Percentiles rank a stretch among this genome's conserved stretches.
Evolutionary conservation across 2,113 vertebrate species (phyloP).

Genomic region (Epinephelus cyanopodus): DNA sequence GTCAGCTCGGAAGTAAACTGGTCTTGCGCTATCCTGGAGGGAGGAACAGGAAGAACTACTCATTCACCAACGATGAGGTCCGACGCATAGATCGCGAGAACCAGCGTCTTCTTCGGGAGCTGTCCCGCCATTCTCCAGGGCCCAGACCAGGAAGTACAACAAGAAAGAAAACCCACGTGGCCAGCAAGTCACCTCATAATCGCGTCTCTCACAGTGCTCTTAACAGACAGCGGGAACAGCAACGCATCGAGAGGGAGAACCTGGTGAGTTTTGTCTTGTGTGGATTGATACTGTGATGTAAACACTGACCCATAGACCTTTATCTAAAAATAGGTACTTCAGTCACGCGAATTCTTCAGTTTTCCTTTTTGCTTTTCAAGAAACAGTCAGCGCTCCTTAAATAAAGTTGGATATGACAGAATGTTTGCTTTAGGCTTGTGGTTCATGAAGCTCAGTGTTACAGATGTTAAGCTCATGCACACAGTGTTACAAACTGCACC

Average conservation of each 20-base stretch:
- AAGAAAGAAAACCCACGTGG: slow-evolving; percentile 60
- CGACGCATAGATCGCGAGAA: slow-evolving; percentile 92
- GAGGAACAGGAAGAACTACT: slow-evolving; percentile 89
- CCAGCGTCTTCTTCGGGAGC: slow-evolving; percentile 90
- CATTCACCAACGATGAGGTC: slow-evolving; percentile 92
- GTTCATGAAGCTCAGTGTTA: neutral
- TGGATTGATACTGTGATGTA: neutral
- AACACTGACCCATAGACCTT: neutral
- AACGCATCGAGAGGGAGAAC: slow-evolving; percentile 94
- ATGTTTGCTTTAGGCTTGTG: neutral
- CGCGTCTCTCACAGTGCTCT: slow-evolving; percentile 89
- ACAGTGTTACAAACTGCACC: neutral
- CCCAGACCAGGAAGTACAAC: slow-evolving; percentile 66
- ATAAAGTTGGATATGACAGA: neutral
- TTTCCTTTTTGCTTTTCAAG: neutral
- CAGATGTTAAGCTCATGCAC: neutral
- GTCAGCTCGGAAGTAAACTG: slow-evolving; percentile 59
- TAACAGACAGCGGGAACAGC: slow-evolving; percentile 93
- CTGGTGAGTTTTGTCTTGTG: slow-evolving; percentile 86
- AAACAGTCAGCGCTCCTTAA: neutral
- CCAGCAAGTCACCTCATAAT: slow-evolving; percentile 28
- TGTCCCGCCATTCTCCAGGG: slow-evolving; percentile 85
- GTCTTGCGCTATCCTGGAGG: slow-evolving; percentile 76
- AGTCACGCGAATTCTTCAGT: neutral
- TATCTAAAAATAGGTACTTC: too few relatives aligned